phyloP scores from a whole-genome alignment of 2,888 invertebrate species.

The Epistrophe grossulariae region DNA sequence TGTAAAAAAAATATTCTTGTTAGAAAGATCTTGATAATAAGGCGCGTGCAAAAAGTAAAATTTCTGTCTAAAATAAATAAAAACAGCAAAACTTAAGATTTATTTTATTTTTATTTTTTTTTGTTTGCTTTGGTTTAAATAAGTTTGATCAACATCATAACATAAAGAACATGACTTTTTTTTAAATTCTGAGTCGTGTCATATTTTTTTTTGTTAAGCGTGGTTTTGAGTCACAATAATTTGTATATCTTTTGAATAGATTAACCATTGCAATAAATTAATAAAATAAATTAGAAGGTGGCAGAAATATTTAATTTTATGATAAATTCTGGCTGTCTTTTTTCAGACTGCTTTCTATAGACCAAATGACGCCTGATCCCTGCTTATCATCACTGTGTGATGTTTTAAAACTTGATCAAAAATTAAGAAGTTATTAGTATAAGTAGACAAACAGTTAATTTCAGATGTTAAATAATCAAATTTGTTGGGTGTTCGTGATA shows the following conservation, averaged over 20 bases:
- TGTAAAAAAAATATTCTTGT: slow-evolving; percentile 20
- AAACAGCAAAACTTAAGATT: slow-evolving; percentile 15
- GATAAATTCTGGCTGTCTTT: slow-evolving; percentile 11
- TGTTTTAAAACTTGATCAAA: not conserved
- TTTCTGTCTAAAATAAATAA: slow-evolving; percentile 10
- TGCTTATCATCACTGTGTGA: slow-evolving; percentile 1
- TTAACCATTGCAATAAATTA: slow-evolving; percentile 35
- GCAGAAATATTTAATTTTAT: slow-evolving; percentile 1
- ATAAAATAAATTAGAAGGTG: slow-evolving; percentile 10
- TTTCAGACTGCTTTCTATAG: not conserved
- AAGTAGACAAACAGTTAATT: not conserved
- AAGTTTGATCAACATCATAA: not conserved
- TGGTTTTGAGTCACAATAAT: slow-evolving; percentile 9
- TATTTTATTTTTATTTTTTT: not conserved
- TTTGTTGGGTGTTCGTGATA: not conserved
- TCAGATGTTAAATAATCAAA: not conserved
- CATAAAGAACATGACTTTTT: slow-evolving; percentile 6
- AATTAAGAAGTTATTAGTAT: not conserved
- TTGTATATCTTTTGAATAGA: not conserved
- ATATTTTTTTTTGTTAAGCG: not conserved
- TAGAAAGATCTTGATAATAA: slow-evolving; percentile 54
- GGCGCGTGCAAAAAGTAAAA: slow-evolving; percentile 44
- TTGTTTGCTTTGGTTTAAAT: not conserved
- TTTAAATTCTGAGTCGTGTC: not conserved
- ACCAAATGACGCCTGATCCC: slow-evolving; percentile 9